Percentiles rank a stretch among this genome's conserved stretches.
phyloP scores from a whole-genome alignment of 2,888 invertebrate species.

The Sesia apiformis region DNA sequence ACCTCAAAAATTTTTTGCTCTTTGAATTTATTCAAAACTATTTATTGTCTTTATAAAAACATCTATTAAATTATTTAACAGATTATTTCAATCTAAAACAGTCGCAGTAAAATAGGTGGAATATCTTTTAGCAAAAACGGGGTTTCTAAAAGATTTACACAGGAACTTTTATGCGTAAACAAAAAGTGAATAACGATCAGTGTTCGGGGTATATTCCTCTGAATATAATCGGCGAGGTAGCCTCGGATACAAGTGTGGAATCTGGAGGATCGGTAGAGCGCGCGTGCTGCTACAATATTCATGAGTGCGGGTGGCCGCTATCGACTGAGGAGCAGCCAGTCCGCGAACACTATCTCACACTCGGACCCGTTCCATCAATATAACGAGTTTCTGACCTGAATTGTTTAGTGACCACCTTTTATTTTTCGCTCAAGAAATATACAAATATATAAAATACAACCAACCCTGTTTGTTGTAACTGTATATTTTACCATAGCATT shows the following conservation, averaged over 20 bases:
- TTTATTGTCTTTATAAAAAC: too few relatives aligned
- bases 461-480: neutral
- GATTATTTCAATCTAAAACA: too few relatives aligned
- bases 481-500: neutral
- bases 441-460: neutral
- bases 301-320: slow-evolving; percentile 31
- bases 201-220: slow-evolving; percentile 16
- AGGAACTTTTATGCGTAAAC: slow-evolving; percentile 18
- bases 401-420: slow-evolving; percentile 45
- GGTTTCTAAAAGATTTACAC: neutral
- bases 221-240: slow-evolving; percentile 35
- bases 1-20: too few relatives aligned
- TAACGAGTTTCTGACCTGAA: slow-evolving; percentile 52
- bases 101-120: too few relatives aligned
- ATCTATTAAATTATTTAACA: too few relatives aligned
- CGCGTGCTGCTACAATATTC: slow-evolving; percentile 52
- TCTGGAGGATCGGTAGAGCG: slow-evolving; percentile 36
- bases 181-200: slow-evolving; percentile 19
- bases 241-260: slow-evolving; percentile 36
- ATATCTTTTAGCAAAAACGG: too few relatives aligned
- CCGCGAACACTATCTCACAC: slow-evolving; percentile 43
- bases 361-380: slow-evolving; percentile 51
- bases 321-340: slow-evolving; percentile 14
- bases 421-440: slow-evolving; percentile 8
- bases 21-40: too few relatives aligned